Evolutionary conservation across 1,140 invertebrate species (phyloP), one percentile per base, ranked within the genome.

Genomic region (Monomorium pharaonis): DNA sequence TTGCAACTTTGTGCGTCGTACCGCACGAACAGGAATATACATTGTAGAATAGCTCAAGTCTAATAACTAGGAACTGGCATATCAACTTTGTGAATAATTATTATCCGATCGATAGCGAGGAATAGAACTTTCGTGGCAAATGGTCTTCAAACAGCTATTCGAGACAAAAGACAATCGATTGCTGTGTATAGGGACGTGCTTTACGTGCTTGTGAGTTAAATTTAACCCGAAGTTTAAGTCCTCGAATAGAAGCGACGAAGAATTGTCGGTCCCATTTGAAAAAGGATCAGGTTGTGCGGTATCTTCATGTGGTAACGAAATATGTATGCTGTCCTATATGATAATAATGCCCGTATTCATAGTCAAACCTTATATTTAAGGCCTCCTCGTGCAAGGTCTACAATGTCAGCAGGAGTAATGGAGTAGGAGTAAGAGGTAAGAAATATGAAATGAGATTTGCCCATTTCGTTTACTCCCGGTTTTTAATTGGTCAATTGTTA

Each of bases 101-200:
- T 72, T 83, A 83, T 83, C 14, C 37, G 18, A 58, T 83, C 51
- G 16, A 83, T 83, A 83, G 0, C 21, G 24, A 44, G 44, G 69
- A 24, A 30, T 58, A 70, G 21, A 72, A 24, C 37, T 83, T 83
- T 58, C 10, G 30, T 12, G 27, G n/a, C 24, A 58, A 83, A 58
- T 58, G 37, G 12, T 56, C 18, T 69, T 51, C 6, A 27, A 58
- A 81, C 37, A 44, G 7, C n/a, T 33, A 83, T 74, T 83, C 27
- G 54, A 83, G 65, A 72, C 16, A 44, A 44, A 83, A 74, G 24
- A 30, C 24, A 47, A 81, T 83, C 78, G 78, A 83, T 83, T 24
- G 67, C 9, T 3, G 18, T 30, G 33, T 54, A 7, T 81, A 83
- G 51, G 9, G 18, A 47, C 67, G 14, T 72, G 30, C n/a, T 74